These are phyloP conservation scores for Margaritifera margaritifera DNA, from an alignment of 2,888 invertebrate species.

Conservation along the genomic window DNA sequence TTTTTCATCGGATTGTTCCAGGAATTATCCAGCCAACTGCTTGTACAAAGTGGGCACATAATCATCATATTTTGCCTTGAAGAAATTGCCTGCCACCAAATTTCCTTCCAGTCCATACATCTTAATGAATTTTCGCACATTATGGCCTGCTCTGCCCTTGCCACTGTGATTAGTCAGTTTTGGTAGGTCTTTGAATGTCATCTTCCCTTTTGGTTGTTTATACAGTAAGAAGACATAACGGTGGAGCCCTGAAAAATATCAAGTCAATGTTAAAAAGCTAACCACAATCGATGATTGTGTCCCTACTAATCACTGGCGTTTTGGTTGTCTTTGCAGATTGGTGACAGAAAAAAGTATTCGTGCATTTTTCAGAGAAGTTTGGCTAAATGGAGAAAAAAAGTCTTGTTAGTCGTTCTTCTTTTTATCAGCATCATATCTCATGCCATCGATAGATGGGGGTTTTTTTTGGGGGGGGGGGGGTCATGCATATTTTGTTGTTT, in stretches of 20 bases:
- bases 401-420: too few species aligned
- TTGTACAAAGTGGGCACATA: slow-evolving; percentile 83
- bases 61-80: slow-evolving; percentile 36
- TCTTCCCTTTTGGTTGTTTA: slow-evolving; percentile 77
- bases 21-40: slow-evolving; percentile 76
- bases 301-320: too few species aligned
- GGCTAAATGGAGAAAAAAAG: too few species aligned
- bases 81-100: slow-evolving; percentile 37
- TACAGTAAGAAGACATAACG: slow-evolving; percentile 86
- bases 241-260: slow-evolving; percentile 77
- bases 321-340: too few species aligned
- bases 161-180: slow-evolving; percentile 12
- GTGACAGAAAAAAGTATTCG: too few species aligned
- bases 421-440: too few species aligned
- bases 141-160: slow-evolving; percentile 28
- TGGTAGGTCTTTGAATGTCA: slow-evolving; percentile 15
- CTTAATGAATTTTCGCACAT: slow-evolving; percentile 17
- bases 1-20: too few species aligned
- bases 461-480: too few species aligned
- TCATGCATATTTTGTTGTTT: too few species aligned
- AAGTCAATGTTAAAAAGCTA: neutral
- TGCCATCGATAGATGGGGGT: too few species aligned
- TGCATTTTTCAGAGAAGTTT: too few species aligned
- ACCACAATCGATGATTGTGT: too few species aligned
- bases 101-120: slow-evolving; percentile 17